Evolutionary conservation across 2,888 invertebrate species (phyloP).

Genomic region (Polydrusus pterygomalis): DNA sequence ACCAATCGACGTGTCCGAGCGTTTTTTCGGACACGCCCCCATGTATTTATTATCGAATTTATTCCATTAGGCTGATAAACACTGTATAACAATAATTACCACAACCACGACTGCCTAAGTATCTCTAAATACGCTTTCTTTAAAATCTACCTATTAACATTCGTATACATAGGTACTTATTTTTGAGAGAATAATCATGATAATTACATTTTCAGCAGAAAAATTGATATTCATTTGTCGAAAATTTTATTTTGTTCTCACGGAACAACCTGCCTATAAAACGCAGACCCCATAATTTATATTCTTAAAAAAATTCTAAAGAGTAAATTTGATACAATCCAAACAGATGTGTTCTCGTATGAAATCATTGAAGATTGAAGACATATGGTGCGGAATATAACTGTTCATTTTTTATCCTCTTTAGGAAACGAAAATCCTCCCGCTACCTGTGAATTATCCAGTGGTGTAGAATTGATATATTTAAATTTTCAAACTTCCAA

Average conservation of each 20-base stretch:
- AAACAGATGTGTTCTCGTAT: conserved; percentile 37
- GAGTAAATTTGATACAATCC: conserved; percentile 48
- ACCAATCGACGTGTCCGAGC: too few species aligned
- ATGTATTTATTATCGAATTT: too few species aligned
- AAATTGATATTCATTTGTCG: conserved; percentile 20
- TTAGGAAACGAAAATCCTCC: conserved; percentile 40
- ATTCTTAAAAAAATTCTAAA: conserved; percentile 35
- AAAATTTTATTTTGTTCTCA: conserved; percentile 27
- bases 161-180: too few species aligned
- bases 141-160: too few species aligned
- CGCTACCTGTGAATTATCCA: conserved; percentile 35
- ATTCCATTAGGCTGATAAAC: too few species aligned
- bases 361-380: conserved; percentile 34
- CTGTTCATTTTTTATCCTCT: conserved; percentile 44
- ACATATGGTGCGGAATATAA: conserved; percentile 47
- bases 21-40: too few species aligned
- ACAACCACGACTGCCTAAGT: too few species aligned
- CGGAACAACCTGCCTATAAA: conserved; percentile 16
- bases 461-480: conserved; percentile 13
- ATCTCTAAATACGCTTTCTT: too few species aligned
- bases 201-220: background rate
- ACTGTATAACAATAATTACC: too few species aligned
- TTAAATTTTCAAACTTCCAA: background rate
- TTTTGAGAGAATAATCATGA: background rate
- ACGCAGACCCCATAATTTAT: conserved; percentile 40